Base-by-base conservation (phyloP, 2,888 invertebrate species). In the Drosophila demipolita region DNA sequence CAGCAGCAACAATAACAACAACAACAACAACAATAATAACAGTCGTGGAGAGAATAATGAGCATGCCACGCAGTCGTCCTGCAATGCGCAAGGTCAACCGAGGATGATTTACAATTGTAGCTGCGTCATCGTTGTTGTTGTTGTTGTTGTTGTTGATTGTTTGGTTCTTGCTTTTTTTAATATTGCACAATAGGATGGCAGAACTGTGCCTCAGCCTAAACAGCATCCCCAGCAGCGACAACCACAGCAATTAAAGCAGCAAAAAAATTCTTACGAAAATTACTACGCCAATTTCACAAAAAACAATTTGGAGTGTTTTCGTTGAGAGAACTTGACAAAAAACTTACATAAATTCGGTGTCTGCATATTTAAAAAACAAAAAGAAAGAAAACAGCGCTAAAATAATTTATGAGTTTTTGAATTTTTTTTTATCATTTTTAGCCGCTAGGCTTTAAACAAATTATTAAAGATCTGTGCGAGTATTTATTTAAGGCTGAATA, bases 1-100 rank as follows among this genome's bases (percentile, higher is more conserved):
- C 64, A 64, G 52, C 54, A 76, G 45, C 29, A 66, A 50, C 45
- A 58, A 50, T 38, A 76, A 53, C 29, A 66, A 50, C 45, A 58
- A 50, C 74, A 76, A 53, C 29, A 66, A 50, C 45, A 58, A 50
- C 74, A 54, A 57, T 62, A 65, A 65, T 72, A 52, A 48, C 48
- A 67, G 33, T 23, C 36, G 64, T 66, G 59, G 63, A 50, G 50
- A 71, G 70, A 75, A 86, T 85, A 85, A 85, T 85, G 87, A 88
- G 89, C 76, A 73, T 62, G 49, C 67, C 73, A 76, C 84, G 81
- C 74, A 75, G 68, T 75, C 65, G 62, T 73, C 67, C 75, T 77
- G 83, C 77, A 84, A 60, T 66, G 85, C 78, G 70, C 85, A 85
- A 85, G 85, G 85, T 83, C 85, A 88, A 54, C 55, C 87, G 86